Evolutionary conservation across 2,113 vertebrate genomes (phyloP), one percentile per base, ranked within the genome.

Genomic region (Mesembrinibis cayennensis): DNA sequence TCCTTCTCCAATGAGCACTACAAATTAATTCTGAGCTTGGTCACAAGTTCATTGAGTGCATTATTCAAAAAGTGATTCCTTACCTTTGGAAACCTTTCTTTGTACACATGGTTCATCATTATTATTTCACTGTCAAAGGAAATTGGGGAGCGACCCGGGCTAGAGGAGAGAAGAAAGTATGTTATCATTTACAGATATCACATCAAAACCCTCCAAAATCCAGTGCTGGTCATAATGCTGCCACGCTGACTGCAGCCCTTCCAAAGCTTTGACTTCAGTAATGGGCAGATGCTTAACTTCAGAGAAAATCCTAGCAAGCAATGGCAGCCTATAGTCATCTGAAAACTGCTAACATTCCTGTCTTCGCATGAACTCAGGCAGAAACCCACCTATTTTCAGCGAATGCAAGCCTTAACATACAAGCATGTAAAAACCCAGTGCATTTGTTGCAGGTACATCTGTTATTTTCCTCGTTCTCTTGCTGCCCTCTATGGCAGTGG

Each of bases 31-130:
- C 67, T 36, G 42, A 89, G 61, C 32, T 66, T 82, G 47, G 62
- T 63, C 44, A 84, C 13, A 87, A 89, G n/a, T 73, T 77, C 53
- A 82, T 7, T 32, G 47, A 92, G 89, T 7, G 49, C 5, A 81
- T 79, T 83, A 76, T 78, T 93, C 32, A 95, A 88, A 93, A 93
- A 90, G 69, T 32, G 45, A 70, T 94, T 95, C 82, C 98, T 96
- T 97, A 99, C 99, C 99, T 99, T 99, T 19, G 99, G 99, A 97
- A 99, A 99, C 82, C 99, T 98, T 98, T 99, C 99, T 98, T 99
- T 99, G 98, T 99, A 99, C 71, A 99, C 99, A 97, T 99, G 99
- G 98, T 99, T 99, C 99, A 99, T 99, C 99, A 99, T 99, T 98
- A 99, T 98, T 95, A 99, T 99, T 98, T 99, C 99, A 95, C 99